phyloP scores from a whole-genome alignment of 1,140 invertebrate genomes.

The Fopius arisanus region DNA sequence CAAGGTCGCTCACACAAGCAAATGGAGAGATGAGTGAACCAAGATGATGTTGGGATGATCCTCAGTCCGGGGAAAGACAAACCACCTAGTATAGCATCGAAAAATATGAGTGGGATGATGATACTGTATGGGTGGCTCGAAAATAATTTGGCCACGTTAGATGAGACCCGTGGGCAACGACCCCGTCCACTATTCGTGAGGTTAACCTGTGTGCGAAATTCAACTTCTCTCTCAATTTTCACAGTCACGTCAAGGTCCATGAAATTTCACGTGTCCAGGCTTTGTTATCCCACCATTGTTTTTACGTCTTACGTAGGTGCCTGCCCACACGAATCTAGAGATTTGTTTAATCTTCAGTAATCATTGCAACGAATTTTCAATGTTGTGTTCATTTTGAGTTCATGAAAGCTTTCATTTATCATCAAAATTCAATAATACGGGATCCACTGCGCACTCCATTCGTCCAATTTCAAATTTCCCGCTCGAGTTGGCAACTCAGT shows the following conservation, averaged over 20 bases:
- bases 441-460: no score
- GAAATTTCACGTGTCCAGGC: constrained; percentile 21
- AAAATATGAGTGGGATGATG: constrained; percentile 7
- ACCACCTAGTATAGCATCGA: background rate
- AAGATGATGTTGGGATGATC: background rate
- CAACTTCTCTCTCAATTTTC: constrained; percentile 25
- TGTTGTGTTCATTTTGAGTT: no score
- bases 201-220: background rate
- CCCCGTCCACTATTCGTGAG: background rate
- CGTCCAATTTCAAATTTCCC: no score
- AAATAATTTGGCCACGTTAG: constrained; percentile 31
- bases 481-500: no score
- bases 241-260: constrained; percentile 36
- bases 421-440: no score
- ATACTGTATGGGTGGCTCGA: constrained; percentile 16
- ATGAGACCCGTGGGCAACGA: constrained; percentile 25
- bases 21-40: background rate
- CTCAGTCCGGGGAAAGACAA: background rate
- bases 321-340: no score
- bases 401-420: no score
- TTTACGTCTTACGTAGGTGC: no score
- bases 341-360: no score
- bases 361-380: no score
- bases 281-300: no score
- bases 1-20: background rate